Evolutionary conservation across 1,140 invertebrate species (phyloP).

Genomic region (Ips nitidus): DNA sequence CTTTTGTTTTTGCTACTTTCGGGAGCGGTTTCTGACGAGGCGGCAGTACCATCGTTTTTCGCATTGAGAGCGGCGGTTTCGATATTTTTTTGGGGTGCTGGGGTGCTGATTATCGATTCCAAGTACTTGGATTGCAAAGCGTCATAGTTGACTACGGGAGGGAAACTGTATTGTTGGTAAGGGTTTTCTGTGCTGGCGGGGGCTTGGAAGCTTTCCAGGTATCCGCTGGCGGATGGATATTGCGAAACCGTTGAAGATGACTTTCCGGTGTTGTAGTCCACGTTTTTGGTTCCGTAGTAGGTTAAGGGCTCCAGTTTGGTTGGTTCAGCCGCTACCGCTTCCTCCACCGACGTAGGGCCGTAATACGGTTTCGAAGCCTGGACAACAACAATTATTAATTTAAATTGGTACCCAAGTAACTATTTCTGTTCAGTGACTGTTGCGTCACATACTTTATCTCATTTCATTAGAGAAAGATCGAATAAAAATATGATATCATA

Average conservation of each 20-base stretch:
- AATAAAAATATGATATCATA: too few species aligned
- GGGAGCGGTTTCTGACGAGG: slow-evolving; percentile 38
- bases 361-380: background rate
- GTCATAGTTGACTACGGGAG: slow-evolving; percentile 36
- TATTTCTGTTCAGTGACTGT: too few species aligned
- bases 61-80: slow-evolving; percentile 28
- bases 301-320: slow-evolving; percentile 21
- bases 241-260: slow-evolving; percentile 40
- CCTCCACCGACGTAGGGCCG: slow-evolving; percentile 12
- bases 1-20: slow-evolving; percentile 38
- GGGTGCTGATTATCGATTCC: slow-evolving; percentile 33
- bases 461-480: too few species aligned
- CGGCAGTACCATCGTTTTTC: slow-evolving; percentile 21
- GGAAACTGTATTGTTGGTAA: slow-evolving; percentile 49
- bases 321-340: slow-evolving; percentile 11
- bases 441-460: too few species aligned
- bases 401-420: too few species aligned
- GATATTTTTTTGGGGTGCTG: slow-evolving; percentile 38
- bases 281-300: slow-evolving; percentile 26
- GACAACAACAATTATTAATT: too few species aligned
- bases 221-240: slow-evolving; percentile 38
- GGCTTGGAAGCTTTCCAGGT: slow-evolving; percentile 19
- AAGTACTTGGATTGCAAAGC: slow-evolving; percentile 37
- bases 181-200: slow-evolving; percentile 36
- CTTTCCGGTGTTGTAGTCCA: slow-evolving; percentile 42